These are phyloP conservation scores for Podarcis raffonei DNA, from an alignment of 2,113 vertebrate species.

Conservation along the genomic window DNA sequence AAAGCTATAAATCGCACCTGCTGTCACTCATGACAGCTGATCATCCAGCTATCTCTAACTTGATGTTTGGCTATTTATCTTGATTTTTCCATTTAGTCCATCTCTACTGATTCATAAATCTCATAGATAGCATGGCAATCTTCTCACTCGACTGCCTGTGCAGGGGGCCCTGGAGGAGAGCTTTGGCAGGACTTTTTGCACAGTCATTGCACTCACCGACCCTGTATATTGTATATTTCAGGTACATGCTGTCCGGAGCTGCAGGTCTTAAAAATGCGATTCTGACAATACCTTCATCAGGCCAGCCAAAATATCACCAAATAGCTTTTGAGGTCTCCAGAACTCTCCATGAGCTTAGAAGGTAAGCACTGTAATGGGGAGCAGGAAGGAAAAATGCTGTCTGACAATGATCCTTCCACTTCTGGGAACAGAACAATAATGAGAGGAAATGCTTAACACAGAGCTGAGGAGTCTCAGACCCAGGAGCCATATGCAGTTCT, in stretches of 20 bases:
- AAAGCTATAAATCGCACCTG: constrained; percentile 39
- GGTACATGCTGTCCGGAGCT: neutral
- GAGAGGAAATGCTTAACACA: neutral
- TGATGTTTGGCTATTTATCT: constrained; percentile 4
- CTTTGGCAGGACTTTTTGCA: neutral
- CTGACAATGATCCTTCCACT: neutral
- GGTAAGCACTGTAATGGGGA: no score
- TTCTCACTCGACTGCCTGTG: neutral
- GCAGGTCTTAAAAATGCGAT: neutral
- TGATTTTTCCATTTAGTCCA: neutral
- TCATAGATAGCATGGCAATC: neutral
- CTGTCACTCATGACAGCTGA: constrained; percentile 27
- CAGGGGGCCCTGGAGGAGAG: neutral
- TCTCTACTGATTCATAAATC: neutral
- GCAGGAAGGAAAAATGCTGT: no score
- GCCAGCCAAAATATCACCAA: no score
- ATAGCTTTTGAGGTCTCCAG: no score
- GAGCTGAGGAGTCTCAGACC: no score
- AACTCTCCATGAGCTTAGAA: no score
- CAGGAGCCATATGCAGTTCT: no score
- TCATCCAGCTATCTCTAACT: constrained; percentile 50
- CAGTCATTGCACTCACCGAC: neutral
- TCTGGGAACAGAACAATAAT: neutral
- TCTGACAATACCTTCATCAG: no score
- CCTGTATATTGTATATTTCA: neutral